Evolutionary conservation across 2,888 invertebrate genomes (phyloP).

Genomic region (Thecophora atra): DNA sequence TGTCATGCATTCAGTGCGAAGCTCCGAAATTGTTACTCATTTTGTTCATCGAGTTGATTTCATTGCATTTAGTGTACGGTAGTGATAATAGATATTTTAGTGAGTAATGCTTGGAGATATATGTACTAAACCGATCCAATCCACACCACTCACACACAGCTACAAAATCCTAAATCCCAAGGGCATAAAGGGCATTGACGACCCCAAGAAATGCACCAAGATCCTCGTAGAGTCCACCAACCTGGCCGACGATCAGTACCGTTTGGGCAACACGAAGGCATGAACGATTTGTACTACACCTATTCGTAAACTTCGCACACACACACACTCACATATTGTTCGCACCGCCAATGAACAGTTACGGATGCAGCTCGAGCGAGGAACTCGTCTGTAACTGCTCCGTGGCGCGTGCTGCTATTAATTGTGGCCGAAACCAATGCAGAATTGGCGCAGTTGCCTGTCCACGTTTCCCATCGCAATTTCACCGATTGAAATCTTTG

Average conservation of each 20-base stretch:
- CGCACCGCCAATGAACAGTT: neutral
- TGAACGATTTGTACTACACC: conserved; percentile 60
- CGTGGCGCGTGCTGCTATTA: neutral
- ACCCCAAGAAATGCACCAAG: conserved; percentile 85
- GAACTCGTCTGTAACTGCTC: neutral
- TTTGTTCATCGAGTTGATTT: too few relatives aligned
- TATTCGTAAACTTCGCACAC: conserved; percentile 6
- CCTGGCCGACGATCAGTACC: conserved; percentile 91
- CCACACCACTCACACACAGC: conserved; percentile 70
- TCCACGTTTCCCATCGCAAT: neutral
- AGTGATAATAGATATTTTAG: too few relatives aligned
- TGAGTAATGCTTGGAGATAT: too few relatives aligned
- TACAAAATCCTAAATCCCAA: conserved; percentile 99
- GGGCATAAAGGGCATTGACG: conserved; percentile 78
- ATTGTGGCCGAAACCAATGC: neutral
- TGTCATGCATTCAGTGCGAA: too few relatives aligned
- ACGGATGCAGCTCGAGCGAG: neutral
- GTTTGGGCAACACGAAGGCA: conserved; percentile 99
- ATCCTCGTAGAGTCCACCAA: conserved; percentile 83
- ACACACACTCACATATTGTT: neutral
- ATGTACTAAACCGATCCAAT: neutral
- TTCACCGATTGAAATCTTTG: neutral
- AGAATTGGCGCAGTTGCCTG: neutral
- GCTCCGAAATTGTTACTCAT: too few relatives aligned
- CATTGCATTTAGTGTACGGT: too few relatives aligned